Evolutionary conservation across 1,140 invertebrate species (phyloP), one percentile per base, ranked within the genome.

Genomic region (Temnothorax nylanderi): DNA sequence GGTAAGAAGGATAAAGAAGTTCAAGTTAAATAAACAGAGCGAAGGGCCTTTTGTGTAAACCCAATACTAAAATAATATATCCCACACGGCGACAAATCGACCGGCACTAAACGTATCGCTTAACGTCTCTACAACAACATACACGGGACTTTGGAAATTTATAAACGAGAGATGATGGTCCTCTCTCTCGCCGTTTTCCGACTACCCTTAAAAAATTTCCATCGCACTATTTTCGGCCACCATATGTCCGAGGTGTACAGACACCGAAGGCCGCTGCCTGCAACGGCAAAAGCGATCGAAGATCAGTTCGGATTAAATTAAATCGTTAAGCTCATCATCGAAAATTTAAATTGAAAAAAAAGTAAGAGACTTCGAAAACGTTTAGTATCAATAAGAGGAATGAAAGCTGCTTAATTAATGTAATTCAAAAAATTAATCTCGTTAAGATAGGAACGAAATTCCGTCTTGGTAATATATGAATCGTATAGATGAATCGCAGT

Each of bases 41-140:
- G 85, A 92, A 92, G 93, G 88, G 90, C 88, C 89, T 90, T 93
- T 93, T 92, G 89, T 93, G 82, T 93, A 90, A 92, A 93, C 88
- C 85, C 26, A 67, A 92, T 88, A 89, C 91, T 93, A 93, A 91
- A 94, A 93, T 92, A 94, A 94, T 94, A 94, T 93, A 93, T 94
- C 93, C 76, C 72, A 75, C 93, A 90, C 88, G 87, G 37, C 82
- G 88, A 89, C 88, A 91, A 91, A 93, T 89, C 86, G 81, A 34
- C 58, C 62, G 72, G 56, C 69, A 56, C 64, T 65, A 60, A 64
- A 60, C 67, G 37, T 71, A 74, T 86, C 47, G 88, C 34, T 75
- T 77, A 78, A 49, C 44, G 51, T 84, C 51, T 88, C 6, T 88
- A 60, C 75, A 81, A 87, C 86, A 87, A 91, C 51, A 90, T 81